Base-by-base conservation (phyloP, 2,888 invertebrate species). In the Sinopyrophorus schimmeli region DNA sequence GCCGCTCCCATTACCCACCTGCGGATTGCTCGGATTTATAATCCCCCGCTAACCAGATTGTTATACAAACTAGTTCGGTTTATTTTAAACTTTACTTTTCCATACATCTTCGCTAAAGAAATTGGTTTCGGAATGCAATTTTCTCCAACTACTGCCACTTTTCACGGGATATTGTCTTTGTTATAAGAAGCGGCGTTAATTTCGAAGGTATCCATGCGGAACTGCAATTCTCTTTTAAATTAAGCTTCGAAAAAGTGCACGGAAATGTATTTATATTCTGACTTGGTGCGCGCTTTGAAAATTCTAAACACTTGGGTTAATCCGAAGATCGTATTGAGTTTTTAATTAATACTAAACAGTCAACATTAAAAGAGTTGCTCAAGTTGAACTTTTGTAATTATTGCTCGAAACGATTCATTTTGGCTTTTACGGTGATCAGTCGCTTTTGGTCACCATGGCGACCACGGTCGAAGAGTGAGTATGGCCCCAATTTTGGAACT, bases 1-100 rank as follows among this genome's bases (percentile, higher is more conserved):
- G 60, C 53, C 63, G 64, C 60, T 54, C 51, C 61, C 60, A 59
- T 58, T 65, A 65, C 64, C 64, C 65, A 66, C 67, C 65, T 69
- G 69, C 68, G 67, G 68, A 68, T 65, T 60, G 61, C 52, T 46
- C 59, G 58, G 65, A 66, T 67, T 66, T 67, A 66, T 65, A 64
- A 62, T 63, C 58, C 54, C 50, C 54, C 56, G 61, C 58, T 64
- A 64, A 64, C 63, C 55, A 62, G 62, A 64, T 63, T 60, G 56
- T 58, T 57, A 56, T 57, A 58, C 58, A 60, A 58, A 58, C 56
- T 58, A 53, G 53, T 47, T 48, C 49, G 26, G 51, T 57, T 57
- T 57, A 58, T 55, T 54, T 53, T 50, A 46, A 58, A 58, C 56
- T 58, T 58, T 55, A 53, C 58, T 47, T 53, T 44, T 43, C 31